Evolutionary conservation across 2,113 vertebrate genomes (phyloP).

Genomic region (Entelurus aequoreus): DNA sequence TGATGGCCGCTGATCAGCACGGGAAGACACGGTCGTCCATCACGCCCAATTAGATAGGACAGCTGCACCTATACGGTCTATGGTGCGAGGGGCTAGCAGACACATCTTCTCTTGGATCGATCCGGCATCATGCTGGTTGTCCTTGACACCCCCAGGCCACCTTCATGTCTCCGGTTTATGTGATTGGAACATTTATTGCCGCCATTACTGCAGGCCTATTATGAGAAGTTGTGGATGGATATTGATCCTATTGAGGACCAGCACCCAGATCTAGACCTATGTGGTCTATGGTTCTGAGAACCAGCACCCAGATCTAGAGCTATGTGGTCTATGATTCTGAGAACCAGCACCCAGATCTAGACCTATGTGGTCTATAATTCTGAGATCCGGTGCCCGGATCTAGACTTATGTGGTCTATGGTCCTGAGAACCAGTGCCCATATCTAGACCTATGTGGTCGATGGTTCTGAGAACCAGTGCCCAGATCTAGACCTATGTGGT

Average conservation of each 20-base stretch:
- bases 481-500: too few species aligned
- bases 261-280: not conserved
- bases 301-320: too few species aligned
- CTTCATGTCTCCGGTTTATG: constrained; percentile 40
- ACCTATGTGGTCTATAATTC: too few species aligned
- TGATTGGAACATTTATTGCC: constrained; percentile 41
- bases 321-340: too few species aligned
- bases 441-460: too few species aligned
- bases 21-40: constrained; percentile 64
- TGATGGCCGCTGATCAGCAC: constrained; percentile 1
- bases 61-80: constrained; percentile 62
- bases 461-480: too few species aligned
- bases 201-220: not conserved
- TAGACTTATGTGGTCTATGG: too few species aligned
- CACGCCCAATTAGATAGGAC: constrained; percentile 66
- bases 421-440: too few species aligned
- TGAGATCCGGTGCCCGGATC: too few species aligned
- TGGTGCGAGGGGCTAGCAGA: constrained; percentile 53
- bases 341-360: too few species aligned
- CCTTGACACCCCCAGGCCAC: constrained; percentile 58
- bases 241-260: too few species aligned
- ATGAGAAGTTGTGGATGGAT: not conserved
- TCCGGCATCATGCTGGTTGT: constrained; percentile 61
- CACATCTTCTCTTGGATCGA: constrained; percentile 71
- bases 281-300: not conserved